Percentiles rank a stretch among this genome's conserved stretches.
Evolutionary conservation across 2,888 invertebrate species (phyloP).

Genomic region (Epicampocera succincta): DNA sequence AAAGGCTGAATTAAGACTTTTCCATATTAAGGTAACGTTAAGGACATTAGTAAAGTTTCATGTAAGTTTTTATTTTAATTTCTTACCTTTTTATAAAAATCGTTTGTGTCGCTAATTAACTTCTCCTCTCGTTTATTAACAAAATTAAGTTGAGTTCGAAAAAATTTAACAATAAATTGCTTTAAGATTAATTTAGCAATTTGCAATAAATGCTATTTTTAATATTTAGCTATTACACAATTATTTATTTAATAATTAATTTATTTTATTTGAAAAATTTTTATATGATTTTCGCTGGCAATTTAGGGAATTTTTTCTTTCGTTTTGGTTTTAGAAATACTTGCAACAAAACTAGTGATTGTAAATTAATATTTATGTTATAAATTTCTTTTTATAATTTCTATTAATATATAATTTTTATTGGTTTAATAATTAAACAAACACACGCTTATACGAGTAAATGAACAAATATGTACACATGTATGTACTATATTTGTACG

Average conservation of each 20-base stretch:
- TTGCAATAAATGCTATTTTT: constrained; percentile 7
- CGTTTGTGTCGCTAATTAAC: background rate
- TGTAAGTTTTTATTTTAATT: too few species aligned
- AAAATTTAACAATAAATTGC: background rate
- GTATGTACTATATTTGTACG: constrained; percentile 4
- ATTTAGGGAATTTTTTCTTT: constrained; percentile 2
- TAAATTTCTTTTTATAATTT: constrained; percentile 35
- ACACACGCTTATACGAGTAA: background rate
- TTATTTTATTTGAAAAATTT: constrained; percentile 31
- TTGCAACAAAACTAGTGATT: constrained; percentile 25
- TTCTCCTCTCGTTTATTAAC: background rate
- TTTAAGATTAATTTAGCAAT: background rate
- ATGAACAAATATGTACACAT: too few species aligned
- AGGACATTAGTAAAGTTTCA: too few species aligned
- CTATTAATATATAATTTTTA: constrained; percentile 9
- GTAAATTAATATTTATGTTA: constrained; percentile 40
- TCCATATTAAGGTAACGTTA: too few species aligned
- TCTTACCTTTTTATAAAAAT: too few species aligned
- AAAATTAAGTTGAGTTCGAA: background rate
- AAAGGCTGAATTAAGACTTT: too few species aligned
- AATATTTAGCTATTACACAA: constrained; percentile 25
- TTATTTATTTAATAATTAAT: constrained; percentile 25
- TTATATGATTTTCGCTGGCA: background rate
- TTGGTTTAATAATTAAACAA: constrained; percentile 14
- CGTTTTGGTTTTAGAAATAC: background rate